Conservation (phyloP, 1,140 invertebrate species). For the Argopecten irradians region DNA sequence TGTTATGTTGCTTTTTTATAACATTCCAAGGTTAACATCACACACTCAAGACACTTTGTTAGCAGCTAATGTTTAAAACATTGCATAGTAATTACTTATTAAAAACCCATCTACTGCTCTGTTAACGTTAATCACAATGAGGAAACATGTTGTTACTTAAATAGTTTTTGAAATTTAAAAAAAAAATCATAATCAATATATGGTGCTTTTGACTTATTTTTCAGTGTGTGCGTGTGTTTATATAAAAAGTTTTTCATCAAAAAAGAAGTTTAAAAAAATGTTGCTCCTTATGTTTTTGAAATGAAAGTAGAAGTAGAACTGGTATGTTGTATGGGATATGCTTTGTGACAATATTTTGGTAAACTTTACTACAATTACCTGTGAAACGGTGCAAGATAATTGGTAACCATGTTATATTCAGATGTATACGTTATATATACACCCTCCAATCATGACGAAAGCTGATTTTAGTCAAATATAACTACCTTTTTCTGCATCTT, state of each 20-base stretch:
- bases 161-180: neutral
- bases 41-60: neutral
- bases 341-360: neutral
- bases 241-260: neutral
- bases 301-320: neutral
- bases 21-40: conserved; percentile 4
- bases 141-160: neutral
- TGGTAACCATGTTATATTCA: neutral
- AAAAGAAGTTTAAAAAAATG: neutral
- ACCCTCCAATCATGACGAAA: too few relatives aligned
- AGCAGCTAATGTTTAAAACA: neutral
- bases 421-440: too few relatives aligned
- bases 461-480: neutral
- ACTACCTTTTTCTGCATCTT: neutral
- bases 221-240: conserved; percentile 21
- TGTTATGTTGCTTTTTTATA: conserved; percentile 12
- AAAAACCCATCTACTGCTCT: neutral
- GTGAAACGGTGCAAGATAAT: neutral
- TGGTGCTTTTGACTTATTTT: conserved; percentile 3
- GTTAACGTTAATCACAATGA: neutral
- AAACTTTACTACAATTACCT: neutral
- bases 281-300: conserved; percentile 22
- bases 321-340: neutral
- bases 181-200: conserved; percentile 24
- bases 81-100: conserved; percentile 11